These are phyloP conservation scores for Ivindomyrus marchei DNA, from an alignment of 2,113 vertebrate genomes.

Conservation along the genomic window DNA sequence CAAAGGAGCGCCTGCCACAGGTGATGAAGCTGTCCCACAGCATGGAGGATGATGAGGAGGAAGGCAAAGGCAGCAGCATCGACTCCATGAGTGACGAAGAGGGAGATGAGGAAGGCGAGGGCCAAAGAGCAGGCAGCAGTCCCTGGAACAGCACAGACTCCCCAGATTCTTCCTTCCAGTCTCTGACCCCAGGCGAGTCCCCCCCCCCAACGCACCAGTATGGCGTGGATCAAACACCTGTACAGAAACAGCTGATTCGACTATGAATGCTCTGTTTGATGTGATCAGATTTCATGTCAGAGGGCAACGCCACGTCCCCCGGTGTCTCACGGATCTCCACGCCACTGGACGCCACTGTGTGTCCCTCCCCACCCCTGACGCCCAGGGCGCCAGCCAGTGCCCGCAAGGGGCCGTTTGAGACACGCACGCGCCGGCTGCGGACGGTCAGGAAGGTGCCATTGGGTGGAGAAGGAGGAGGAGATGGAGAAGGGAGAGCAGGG, in stretches of 20 bases:
- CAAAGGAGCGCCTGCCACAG: slow-evolving; percentile 52
- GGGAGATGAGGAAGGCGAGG: slow-evolving; percentile 16
- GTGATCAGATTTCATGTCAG: slow-evolving; percentile 33
- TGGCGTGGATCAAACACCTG: background rate
- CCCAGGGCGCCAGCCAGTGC: slow-evolving; percentile 18
- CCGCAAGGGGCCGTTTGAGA: slow-evolving; percentile 28
- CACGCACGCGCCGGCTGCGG: slow-evolving; percentile 49
- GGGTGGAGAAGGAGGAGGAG: background rate
- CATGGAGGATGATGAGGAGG: slow-evolving; percentile 48
- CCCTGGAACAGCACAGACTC: slow-evolving; percentile 36
- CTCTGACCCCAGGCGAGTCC: slow-evolving; percentile 42
- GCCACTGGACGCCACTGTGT: slow-evolving; percentile 49
- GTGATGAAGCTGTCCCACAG: slow-evolving; percentile 47
- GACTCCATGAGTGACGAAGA: slow-evolving; percentile 34
- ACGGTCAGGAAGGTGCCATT: slow-evolving; percentile 14
- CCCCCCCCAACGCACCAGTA: background rate
- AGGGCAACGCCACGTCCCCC: slow-evolving; percentile 13
- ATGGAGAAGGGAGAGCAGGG: slow-evolving; percentile 10
- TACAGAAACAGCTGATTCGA: background rate
- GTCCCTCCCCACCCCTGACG: slow-evolving; percentile 52
- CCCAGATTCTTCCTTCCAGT: slow-evolving; percentile 49
- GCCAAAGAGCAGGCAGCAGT: slow-evolving; percentile 1
- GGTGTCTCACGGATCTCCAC: slow-evolving; percentile 34
- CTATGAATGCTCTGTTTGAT: background rate
- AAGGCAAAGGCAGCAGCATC: slow-evolving; percentile 13